These are phyloP conservation scores for Centroberyx gerrardi DNA, from an alignment of 2,797 vertebrate species.

Conservation along the genomic window DNA sequence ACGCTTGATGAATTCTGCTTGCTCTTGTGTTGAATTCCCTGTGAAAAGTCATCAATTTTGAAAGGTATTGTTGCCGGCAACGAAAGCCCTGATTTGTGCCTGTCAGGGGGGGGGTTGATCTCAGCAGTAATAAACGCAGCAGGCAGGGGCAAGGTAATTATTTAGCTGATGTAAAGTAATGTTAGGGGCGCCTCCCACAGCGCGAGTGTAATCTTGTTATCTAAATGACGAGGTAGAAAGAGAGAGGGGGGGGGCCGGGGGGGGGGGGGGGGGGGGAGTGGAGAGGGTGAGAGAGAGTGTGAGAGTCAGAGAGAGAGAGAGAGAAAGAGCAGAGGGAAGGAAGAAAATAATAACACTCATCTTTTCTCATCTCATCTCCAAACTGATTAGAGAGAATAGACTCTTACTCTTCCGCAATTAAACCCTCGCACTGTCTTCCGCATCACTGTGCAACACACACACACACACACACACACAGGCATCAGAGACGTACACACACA, in stretches of 20 bases:
- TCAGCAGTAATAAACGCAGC: slow-evolving; percentile 14
- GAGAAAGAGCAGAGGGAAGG: not conserved
- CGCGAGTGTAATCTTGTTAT: slow-evolving; percentile 23
- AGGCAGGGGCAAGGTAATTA: slow-evolving; percentile 47
- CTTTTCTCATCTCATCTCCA: slow-evolving; percentile 13
- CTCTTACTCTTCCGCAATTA: not conserved
- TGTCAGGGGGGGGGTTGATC: slow-evolving; percentile 18
- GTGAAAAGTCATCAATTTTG: slow-evolving; percentile 22
- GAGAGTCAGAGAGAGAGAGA: not conserved
- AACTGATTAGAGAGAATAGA: slow-evolving; percentile 21
- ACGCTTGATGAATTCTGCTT: slow-evolving; percentile 21
- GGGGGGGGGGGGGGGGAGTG: not conserved
- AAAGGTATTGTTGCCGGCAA: slow-evolving; percentile 26
- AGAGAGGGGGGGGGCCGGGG: not conserved
- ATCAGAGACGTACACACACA: not conserved
- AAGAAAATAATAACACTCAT: not conserved
- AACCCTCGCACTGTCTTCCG: not conserved
- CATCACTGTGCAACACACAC: slow-evolving; percentile 1
- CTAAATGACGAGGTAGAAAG: slow-evolving; percentile 1
- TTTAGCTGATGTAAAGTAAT: slow-evolving; percentile 45
- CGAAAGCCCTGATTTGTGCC: slow-evolving; percentile 13
- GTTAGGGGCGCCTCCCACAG: slow-evolving; percentile 18
- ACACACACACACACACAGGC: slow-evolving; percentile 1
- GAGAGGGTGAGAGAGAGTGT: slow-evolving; percentile 1
- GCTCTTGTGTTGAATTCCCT: not conserved